Percentiles rank a stretch among this genome's conserved stretches.
These are phyloP conservation scores for Fistularia commersonii DNA, from an alignment of 2,797 vertebrate species.

Conservation along the genomic window DNA sequence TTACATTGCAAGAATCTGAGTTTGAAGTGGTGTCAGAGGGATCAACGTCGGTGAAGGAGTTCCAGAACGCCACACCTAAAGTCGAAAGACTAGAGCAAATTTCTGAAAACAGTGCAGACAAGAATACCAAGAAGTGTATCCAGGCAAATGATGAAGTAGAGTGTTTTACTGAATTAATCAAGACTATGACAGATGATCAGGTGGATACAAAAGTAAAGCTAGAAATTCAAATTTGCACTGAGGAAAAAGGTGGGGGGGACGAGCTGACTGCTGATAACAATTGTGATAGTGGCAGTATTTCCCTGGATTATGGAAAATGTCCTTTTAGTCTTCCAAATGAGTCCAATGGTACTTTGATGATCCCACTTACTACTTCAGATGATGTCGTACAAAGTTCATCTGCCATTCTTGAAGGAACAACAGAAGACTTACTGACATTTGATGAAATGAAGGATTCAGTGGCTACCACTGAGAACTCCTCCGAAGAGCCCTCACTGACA, in stretches of 20 bases:
- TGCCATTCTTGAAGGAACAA: slow-evolving; percentile 44
- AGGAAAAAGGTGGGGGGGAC: slow-evolving; percentile 17
- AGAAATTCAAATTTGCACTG: not conserved
- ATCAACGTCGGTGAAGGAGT: slow-evolving; percentile 14
- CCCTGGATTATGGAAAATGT: slow-evolving; percentile 23
- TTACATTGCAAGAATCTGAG: slow-evolving; percentile 51
- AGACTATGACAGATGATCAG: slow-evolving; percentile 16
- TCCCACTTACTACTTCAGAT: slow-evolving; percentile 8
- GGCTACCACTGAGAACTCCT: slow-evolving; percentile 2
- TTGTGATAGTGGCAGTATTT: slow-evolving; percentile 39
- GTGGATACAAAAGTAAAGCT: slow-evolving; percentile 13
- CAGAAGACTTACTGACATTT: slow-evolving; percentile 38
- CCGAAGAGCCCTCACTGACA: slow-evolving; percentile 23
- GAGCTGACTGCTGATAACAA: slow-evolving; percentile 22
- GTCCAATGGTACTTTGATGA: slow-evolving; percentile 12
- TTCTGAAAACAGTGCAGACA: slow-evolving; percentile 20
- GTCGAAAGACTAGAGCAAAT: slow-evolving; percentile 32
- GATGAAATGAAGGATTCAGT: slow-evolving; percentile 24
- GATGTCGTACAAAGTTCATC: slow-evolving; percentile 41
- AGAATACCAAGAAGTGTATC: slow-evolving; percentile 29
- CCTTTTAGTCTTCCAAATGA: slow-evolving; percentile 30
- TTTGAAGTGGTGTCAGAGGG: slow-evolving; percentile 18
- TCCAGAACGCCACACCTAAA: slow-evolving; percentile 17
- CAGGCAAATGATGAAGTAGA: slow-evolving; percentile 34
- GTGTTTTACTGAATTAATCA: slow-evolving; percentile 28